These are phyloP conservation scores for Tenthredo livida DNA, from an alignment of 2,888 invertebrate species.

Conservation along the genomic window DNA sequence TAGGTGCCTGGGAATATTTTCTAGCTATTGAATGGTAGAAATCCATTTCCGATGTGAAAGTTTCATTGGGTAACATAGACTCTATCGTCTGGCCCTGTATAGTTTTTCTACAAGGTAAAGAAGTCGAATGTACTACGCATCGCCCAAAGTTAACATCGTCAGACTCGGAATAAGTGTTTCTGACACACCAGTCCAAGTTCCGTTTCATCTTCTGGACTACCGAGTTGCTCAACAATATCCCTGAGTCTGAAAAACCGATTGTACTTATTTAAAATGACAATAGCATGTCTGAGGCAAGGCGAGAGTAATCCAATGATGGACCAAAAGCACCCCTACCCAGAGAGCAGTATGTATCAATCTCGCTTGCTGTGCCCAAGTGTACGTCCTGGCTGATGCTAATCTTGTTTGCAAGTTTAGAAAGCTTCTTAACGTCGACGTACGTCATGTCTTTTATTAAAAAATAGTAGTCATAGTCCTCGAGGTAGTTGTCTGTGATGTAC, in stretches of 20 bases:
- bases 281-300: background rate
- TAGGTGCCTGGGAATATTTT: slow-evolving; percentile 80
- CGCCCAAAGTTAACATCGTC: slow-evolving; percentile 94
- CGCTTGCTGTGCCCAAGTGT: slow-evolving; percentile 87
- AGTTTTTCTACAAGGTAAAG: slow-evolving; percentile 81
- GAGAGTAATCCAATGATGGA: background rate
- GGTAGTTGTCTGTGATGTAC: slow-evolving; percentile 93
- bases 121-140: slow-evolving; percentile 88
- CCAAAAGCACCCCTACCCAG: slow-evolving; percentile 79
- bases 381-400: slow-evolving; percentile 93
- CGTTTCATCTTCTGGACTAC: slow-evolving; percentile 88
- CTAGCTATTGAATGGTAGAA: slow-evolving; percentile 76
- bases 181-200: slow-evolving; percentile 93
- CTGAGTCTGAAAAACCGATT: slow-evolving; percentile 83
- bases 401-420: slow-evolving; percentile 86
- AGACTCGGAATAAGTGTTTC: slow-evolving; percentile 90
- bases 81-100: slow-evolving; percentile 79
- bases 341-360: slow-evolving; percentile 84
- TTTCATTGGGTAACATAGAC: slow-evolving; percentile 63
- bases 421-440: slow-evolving; percentile 89
- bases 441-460: slow-evolving; percentile 91
- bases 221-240: slow-evolving; percentile 93
- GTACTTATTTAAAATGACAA: background rate
- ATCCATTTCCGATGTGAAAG: slow-evolving; percentile 77
- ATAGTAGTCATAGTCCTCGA: slow-evolving; percentile 96